Percentiles rank a stretch among this genome's conserved stretches.
Conservation (phyloP, 2,888 invertebrate genomes). For the Dicyrtoma fusca region DNA sequence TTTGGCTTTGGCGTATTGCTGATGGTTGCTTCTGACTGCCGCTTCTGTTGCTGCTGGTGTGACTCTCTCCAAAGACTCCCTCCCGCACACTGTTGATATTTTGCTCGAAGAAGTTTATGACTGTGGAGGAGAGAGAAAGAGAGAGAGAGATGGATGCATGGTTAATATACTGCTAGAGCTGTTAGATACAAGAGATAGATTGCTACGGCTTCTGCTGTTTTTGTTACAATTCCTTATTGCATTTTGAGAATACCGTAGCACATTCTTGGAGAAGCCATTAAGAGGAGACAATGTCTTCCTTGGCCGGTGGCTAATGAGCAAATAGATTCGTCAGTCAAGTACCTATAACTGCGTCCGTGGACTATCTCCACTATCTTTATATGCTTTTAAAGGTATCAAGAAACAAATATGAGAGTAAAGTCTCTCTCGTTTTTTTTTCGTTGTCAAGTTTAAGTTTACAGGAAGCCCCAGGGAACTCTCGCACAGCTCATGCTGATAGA, state of each 20-base stretch:
- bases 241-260: constrained; percentile 1
- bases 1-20: no score
- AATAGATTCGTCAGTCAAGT: background rate
- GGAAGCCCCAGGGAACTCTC: constrained; percentile 7
- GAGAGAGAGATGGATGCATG: background rate
- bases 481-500: no score
- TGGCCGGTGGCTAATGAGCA: constrained; percentile 27
- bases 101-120: background rate
- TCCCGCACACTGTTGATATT: no score
- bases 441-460: background rate
- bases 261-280: constrained; percentile 15
- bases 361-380: background rate
- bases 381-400: constrained; percentile 19
- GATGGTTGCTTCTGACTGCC: no score
- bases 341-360: background rate
- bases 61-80: no score
- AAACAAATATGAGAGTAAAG: constrained; percentile 18
- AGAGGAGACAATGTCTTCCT: constrained; percentile 28
- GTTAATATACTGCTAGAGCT: no score
- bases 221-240: background rate
- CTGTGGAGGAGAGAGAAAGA: background rate
- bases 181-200: no score
- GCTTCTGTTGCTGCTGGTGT: no score
- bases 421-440: background rate
- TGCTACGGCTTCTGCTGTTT: no score